Evolutionary conservation across 2,888 invertebrate species (phyloP).

Genomic region (Hymenopus coronatus): DNA sequence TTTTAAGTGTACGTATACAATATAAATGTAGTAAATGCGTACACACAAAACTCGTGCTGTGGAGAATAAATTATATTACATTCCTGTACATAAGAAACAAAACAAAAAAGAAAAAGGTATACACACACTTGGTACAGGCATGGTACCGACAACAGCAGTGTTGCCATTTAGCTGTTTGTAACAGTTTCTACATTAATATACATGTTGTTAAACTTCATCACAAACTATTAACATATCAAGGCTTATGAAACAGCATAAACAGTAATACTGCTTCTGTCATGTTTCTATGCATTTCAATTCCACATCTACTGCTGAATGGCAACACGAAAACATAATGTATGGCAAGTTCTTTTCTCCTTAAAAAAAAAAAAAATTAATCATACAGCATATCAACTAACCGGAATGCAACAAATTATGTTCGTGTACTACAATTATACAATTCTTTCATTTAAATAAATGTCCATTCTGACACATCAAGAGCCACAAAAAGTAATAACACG

Average conservation of each 20-base stretch:
- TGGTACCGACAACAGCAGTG: background rate
- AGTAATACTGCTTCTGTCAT: background rate
- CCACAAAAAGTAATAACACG: background rate
- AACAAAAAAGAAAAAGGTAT: background rate
- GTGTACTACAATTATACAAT: conserved; percentile 39
- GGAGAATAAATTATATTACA: conserved; percentile 7
- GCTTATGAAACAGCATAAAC: background rate
- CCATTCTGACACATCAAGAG: conserved; percentile 30
- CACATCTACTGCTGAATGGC: background rate
- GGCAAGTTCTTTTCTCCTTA: conserved; percentile 2
- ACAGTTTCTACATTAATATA: background rate
- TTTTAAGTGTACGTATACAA: conserved; percentile 3
- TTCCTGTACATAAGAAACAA: conserved; percentile 1
- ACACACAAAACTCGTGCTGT: conserved; percentile 11
- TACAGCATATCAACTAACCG: conserved; percentile 17
- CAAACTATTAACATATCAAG: background rate
- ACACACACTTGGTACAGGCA: background rate
- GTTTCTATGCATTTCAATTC: background rate
- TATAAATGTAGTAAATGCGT: conserved; percentile 12
- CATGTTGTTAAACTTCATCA: background rate
- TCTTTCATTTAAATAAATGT: conserved; percentile 47
- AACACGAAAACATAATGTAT: conserved; percentile 1
- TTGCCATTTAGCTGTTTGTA: background rate
- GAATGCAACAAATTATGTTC: conserved; percentile 30
- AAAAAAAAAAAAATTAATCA: background rate